Evolutionary conservation across 2,888 invertebrate species (phyloP).

Genomic region (Tethea ocularis): DNA sequence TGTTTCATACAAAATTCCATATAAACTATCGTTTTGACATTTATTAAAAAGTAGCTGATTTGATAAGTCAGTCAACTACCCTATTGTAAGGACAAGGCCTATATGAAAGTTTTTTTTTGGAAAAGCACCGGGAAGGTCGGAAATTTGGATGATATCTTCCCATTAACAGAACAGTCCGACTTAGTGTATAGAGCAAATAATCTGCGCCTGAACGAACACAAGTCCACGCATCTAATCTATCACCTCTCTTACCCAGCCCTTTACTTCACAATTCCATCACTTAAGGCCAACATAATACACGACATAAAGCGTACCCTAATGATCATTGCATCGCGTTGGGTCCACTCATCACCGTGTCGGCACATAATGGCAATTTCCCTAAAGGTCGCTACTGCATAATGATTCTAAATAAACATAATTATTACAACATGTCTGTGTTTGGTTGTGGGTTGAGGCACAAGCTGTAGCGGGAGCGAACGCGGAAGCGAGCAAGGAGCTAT

Average conservation of each 20-base stretch:
- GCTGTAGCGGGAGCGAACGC: not conserved
- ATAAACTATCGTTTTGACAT: too few species aligned
- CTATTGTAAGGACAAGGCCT: too few species aligned
- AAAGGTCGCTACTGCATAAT: constrained; percentile 51
- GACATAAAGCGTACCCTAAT: constrained; percentile 15
- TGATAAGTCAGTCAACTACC: too few species aligned
- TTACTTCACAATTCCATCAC: not conserved
- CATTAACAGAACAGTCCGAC: too few species aligned
- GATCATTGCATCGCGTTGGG: constrained; percentile 22
- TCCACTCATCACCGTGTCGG: constrained; percentile 5
- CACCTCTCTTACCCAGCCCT: too few species aligned
- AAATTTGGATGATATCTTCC: too few species aligned
- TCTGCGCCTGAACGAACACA: not conserved
- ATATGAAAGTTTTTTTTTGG: too few species aligned
- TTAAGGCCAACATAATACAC: not conserved
- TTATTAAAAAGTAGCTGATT: too few species aligned
- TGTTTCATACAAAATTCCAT: too few species aligned
- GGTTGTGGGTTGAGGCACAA: constrained; percentile 6
- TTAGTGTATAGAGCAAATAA: not conserved
- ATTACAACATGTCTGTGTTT: constrained; percentile 46
- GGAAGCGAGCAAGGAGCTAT: too few species aligned
- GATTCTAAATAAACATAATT: constrained; percentile 58
- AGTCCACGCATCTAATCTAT: too few species aligned
- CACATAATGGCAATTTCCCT: constrained; percentile 44
- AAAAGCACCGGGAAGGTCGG: too few species aligned